phyloP scores from a whole-genome alignment of 1,140 invertebrate genomes.

The Sweltsa coloradensis region DNA sequence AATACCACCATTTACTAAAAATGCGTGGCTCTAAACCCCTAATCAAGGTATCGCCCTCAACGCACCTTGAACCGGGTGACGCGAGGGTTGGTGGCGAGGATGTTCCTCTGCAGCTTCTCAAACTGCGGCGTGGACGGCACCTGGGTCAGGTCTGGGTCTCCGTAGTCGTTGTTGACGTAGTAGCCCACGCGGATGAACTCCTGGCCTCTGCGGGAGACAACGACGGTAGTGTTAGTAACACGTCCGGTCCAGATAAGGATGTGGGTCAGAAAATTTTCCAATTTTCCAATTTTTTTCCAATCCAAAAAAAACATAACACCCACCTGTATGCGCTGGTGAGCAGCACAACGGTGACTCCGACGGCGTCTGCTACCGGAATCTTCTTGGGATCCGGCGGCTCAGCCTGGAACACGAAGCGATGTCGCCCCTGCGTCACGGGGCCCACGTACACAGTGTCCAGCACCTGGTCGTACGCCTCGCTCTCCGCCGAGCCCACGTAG shows the following conservation, averaged over 20 bases:
- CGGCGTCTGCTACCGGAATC: constrained; percentile 45
- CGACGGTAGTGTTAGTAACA: too few relatives aligned
- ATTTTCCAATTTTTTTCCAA: too few relatives aligned
- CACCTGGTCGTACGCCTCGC: constrained; percentile 43
- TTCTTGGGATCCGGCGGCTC: constrained; percentile 42
- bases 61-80: constrained; percentile 40
- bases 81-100: constrained; percentile 40
- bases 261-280: too few relatives aligned
- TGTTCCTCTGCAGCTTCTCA: constrained; percentile 43
- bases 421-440: constrained; percentile 51
- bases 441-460: constrained; percentile 53
- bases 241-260: too few relatives aligned
- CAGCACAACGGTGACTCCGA: constrained; percentile 51
- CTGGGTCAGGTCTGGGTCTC: constrained; percentile 37
- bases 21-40: too few relatives aligned
- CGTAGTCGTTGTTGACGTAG: constrained; percentile 54
- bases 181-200: constrained; percentile 54
- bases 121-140: constrained; percentile 39
- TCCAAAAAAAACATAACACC: background rate
- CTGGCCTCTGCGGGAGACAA: constrained; percentile 21
- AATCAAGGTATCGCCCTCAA: too few relatives aligned
- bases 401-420: constrained; percentile 42
- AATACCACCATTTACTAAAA: too few relatives aligned
- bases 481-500: constrained; percentile 55
- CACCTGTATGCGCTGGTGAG: constrained; percentile 43